Conservation (phyloP, 2,113 vertebrate species). For the Pitta sordida region DNA sequence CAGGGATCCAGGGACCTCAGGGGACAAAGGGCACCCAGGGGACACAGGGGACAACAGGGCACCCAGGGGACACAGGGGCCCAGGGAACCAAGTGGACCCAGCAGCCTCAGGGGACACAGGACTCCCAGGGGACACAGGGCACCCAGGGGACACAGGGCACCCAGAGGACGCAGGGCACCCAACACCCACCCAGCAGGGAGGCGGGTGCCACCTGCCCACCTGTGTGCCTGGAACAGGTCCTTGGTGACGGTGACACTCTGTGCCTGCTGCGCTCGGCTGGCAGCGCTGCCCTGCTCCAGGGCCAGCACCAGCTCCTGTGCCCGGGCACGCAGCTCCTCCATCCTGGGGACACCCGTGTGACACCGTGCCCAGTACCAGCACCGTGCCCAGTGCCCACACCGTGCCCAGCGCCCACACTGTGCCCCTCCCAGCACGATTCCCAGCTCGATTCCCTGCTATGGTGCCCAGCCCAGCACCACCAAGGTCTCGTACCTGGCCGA, state of each 20-base stretch:
- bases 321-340: slow-evolving; percentile 67
- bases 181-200: neutral
- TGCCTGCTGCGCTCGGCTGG: neutral
- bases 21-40: neutral
- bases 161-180: neutral
- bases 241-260: neutral
- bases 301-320: slow-evolving; percentile 69
- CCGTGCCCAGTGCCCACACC: neutral
- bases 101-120: neutral
- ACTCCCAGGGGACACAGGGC: too few relatives aligned
- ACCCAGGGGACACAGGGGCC: neutral
- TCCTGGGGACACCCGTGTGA: slow-evolving; percentile 52
- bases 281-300: slow-evolving; percentile 53
- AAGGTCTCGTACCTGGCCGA: neutral
- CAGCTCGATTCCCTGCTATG: neutral
- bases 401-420: neutral
- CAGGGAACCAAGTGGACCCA: neutral
- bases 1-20: neutral
- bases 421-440: neutral
- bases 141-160: neutral
- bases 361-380: too few relatives aligned
- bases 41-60: too few relatives aligned
- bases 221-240: neutral
- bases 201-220: neutral
- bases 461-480: neutral